Evolutionary conservation across 2,888 invertebrate species (phyloP).

Genomic region (Schizotus pectinicornis): DNA sequence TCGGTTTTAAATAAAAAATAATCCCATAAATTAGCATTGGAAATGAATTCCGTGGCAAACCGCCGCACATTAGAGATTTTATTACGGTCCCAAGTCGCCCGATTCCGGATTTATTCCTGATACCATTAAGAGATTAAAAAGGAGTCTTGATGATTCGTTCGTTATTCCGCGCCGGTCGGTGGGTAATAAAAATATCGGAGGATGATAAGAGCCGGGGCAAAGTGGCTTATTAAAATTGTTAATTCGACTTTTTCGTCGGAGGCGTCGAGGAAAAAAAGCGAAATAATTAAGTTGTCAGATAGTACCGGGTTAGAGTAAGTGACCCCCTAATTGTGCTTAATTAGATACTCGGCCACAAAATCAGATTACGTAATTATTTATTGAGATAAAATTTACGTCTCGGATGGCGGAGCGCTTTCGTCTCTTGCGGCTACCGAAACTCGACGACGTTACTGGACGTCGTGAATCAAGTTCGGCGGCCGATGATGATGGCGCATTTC

Average conservation of each 20-base stretch:
- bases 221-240: constrained; percentile 20
- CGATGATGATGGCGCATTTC: constrained; percentile 8
- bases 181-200: constrained; percentile 9
- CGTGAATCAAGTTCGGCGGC: constrained; percentile 21
- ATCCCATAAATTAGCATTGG: too few species aligned
- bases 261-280: constrained; percentile 22
- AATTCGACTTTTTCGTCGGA: constrained; percentile 23
- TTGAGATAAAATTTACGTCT: constrained; percentile 18
- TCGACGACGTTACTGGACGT: neutral
- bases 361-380: constrained; percentile 23
- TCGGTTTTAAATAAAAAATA: constrained; percentile 1
- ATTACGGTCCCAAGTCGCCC: too few species aligned
- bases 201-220: constrained; percentile 8
- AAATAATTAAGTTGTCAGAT: constrained; percentile 25
- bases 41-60: too few species aligned
- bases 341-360: constrained; percentile 12
- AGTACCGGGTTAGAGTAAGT: constrained; percentile 13
- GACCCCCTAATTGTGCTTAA: constrained; percentile 23
- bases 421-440: constrained; percentile 19
- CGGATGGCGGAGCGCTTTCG: constrained; percentile 13
- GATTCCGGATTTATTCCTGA: constrained; percentile 33
- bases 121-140: constrained; percentile 41
- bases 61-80: too few species aligned
- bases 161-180: constrained; percentile 1
- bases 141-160: constrained; percentile 29